Conservation (phyloP, 2,113 vertebrate species). For the Anser cygnoides region DNA sequence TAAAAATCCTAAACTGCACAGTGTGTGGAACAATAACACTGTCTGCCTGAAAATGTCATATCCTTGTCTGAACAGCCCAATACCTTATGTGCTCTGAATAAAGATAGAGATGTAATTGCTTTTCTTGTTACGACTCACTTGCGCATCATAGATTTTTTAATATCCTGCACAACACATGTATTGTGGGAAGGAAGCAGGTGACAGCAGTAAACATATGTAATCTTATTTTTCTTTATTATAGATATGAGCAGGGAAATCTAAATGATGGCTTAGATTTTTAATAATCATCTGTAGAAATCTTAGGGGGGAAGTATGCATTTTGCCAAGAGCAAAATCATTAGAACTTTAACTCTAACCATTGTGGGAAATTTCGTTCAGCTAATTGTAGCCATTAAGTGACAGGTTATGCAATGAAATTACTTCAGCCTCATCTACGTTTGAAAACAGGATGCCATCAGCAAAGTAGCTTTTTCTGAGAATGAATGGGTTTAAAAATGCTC, state of each 20-base stretch:
- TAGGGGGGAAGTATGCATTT: constrained; percentile 4
- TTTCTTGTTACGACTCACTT: constrained; percentile 76
- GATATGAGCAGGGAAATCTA: constrained; percentile 44
- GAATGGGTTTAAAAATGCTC: background rate
- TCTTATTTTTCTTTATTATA: constrained; percentile 69
- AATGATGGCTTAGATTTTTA: constrained; percentile 47
- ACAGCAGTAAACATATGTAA: constrained; percentile 67
- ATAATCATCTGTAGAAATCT: constrained; percentile 30
- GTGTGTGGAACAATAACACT: constrained; percentile 50
- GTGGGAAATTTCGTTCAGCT: constrained; percentile 25
- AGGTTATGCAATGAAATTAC: constrained; percentile 46
- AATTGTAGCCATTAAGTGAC: constrained; percentile 56
- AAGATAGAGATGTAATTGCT: constrained; percentile 76
- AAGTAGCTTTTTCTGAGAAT: background rate
- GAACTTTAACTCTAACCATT: constrained; percentile 29
- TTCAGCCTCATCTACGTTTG: background rate
- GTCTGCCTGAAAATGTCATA: constrained; percentile 66
- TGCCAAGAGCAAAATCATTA: constrained; percentile 42
- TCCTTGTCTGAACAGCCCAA: constrained; percentile 64
- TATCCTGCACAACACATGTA: constrained; percentile 77
- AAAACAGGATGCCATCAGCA: background rate
- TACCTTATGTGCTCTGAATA: constrained; percentile 72
- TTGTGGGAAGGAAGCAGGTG: constrained; percentile 71
- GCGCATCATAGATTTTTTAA: constrained; percentile 77
- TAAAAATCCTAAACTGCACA: constrained; percentile 57